These are phyloP conservation scores for Belonocnema kinseyi DNA, from an alignment of 1,140 invertebrate genomes.

Conservation along the genomic window DNA sequence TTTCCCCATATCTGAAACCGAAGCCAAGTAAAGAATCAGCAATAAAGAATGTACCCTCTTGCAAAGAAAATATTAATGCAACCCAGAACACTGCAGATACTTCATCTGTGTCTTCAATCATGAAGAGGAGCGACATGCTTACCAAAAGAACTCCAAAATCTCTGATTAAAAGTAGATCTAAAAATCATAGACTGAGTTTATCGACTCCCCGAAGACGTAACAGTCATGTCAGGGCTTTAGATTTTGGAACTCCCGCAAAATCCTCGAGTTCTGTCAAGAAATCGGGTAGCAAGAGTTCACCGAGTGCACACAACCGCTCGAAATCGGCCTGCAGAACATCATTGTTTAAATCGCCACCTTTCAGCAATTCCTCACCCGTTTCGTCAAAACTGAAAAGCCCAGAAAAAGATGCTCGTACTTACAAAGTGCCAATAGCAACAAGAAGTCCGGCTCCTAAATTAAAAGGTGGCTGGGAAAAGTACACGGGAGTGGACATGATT, in stretches of 20 bases:
- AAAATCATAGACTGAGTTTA: constrained; percentile 70
- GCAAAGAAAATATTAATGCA: not conserved
- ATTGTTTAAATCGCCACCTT: constrained; percentile 67
- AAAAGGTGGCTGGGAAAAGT: constrained; percentile 69
- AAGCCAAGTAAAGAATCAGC: constrained; percentile 47
- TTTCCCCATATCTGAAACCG: constrained; percentile 68
- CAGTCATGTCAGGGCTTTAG: constrained; percentile 69
- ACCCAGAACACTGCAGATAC: not conserved
- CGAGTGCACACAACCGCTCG: constrained; percentile 35
- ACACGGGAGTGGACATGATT: constrained; percentile 68
- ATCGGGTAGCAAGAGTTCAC: constrained; percentile 8
- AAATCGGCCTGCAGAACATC: constrained; percentile 60
- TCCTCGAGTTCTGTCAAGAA: constrained; percentile 34
- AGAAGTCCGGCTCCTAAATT: constrained; percentile 68
- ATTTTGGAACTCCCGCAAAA: constrained; percentile 71
- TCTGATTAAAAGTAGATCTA: constrained; percentile 62
- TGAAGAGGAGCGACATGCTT: constrained; percentile 51
- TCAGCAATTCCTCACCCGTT: not conserved
- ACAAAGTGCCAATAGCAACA: constrained; percentile 61
- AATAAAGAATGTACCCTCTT: not conserved
- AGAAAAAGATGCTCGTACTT: constrained; percentile 41
- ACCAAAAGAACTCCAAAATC: constrained; percentile 65
- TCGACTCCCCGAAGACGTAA: constrained; percentile 70
- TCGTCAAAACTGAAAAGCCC: constrained; percentile 43
- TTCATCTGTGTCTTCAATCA: not conserved